These are phyloP conservation scores for Acyrthosiphon pisum DNA, from an alignment of 1,140 invertebrate genomes.

Conservation along the genomic window DNA sequence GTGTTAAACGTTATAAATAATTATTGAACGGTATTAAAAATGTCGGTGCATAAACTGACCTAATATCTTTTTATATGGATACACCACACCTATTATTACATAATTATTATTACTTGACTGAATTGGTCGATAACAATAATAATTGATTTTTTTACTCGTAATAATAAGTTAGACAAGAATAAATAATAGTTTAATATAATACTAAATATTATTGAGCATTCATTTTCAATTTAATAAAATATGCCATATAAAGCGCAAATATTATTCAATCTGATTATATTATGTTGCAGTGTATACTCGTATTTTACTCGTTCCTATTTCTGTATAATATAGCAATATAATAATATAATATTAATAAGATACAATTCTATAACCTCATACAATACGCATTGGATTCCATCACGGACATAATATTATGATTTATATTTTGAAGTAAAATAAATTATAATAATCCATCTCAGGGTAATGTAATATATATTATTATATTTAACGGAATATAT, in stretches of 20 bases:
- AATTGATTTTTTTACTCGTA: background rate
- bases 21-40: too few relatives aligned
- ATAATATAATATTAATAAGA: background rate
- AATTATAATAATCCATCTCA: background rate
- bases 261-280: background rate
- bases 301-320: background rate
- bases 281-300: background rate
- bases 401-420: background rate
- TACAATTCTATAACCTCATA: background rate
- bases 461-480: background rate
- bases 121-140: background rate
- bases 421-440: background rate
- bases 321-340: background rate
- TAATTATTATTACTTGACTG: too few relatives aligned
- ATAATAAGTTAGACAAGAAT: background rate
- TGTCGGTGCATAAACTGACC: too few relatives aligned
- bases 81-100: too few relatives aligned
- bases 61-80: too few relatives aligned
- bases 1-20: too few relatives aligned
- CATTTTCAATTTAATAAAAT: background rate
- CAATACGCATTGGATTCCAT: background rate
- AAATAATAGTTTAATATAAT: background rate
- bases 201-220: too few relatives aligned
- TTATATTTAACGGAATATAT: background rate
- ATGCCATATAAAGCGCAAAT: background rate